Evolutionary conservation across 2,113 vertebrate species (phyloP), one percentile per base, ranked within the genome.

Genomic region (Peromyscus leucopus): DNA sequence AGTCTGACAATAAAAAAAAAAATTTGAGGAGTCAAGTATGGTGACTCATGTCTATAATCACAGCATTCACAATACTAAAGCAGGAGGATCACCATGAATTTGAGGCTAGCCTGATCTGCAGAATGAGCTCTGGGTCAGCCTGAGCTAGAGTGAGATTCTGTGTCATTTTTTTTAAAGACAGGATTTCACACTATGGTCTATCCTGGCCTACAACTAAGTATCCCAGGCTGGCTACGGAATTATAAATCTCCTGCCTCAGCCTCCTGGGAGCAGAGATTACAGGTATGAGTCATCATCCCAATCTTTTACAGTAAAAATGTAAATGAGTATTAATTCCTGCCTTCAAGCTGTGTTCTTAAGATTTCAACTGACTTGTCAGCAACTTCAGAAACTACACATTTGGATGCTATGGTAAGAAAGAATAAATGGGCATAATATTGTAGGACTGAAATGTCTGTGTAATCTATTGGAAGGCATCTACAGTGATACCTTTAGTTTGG

Each of bases 1-100:
- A 76, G 85, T 93, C 42, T 91, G 39, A 65, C 71, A 67, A 90
- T 96, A 92, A 86, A 21, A 93, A 86, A 21, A 93, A 21, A 48
- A n/a, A 51, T n/a, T 15, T 36, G 48, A 88, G n/a, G 11, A 36
- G 31, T 19, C 7, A 9, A 33, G 15, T 46, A 42, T 85, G 79
- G 7, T 42, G 39, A 26, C 59, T 65, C 19, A 6, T 8, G 0
- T 65, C 24, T 85, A 46, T 46, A 19, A n/a, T 65, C 16, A 65
- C 26, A 46, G 83, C 4, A 46, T 42, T 85, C 83, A 46, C 39
- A 31, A 33, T 39, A 26, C 39, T 65, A 39, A 65, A 26, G n/a
- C 26, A 33, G 39, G 39, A 85, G 26, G 2, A 85, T 65, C 15
- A 28, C 28, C n/a, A 65, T 65, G 83, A 46, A 65, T 46, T 21